Conservation (phyloP, 1,140 invertebrate species). For the Drepana arcuata region DNA sequence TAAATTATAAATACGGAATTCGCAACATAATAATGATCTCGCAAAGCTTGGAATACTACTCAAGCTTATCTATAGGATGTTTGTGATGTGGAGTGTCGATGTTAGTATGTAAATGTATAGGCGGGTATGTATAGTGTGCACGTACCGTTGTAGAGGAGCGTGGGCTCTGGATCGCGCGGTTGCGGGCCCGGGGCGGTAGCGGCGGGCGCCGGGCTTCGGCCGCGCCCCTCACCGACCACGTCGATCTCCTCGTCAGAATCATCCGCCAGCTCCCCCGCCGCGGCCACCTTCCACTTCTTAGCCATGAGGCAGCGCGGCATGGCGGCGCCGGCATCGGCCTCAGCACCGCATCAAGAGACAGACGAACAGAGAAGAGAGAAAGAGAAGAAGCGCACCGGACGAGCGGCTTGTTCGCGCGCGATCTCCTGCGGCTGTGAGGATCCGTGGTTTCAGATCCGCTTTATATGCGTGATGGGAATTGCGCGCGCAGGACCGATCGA, state of each 20-base stretch:
- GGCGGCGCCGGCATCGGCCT: slow-evolving; percentile 69
- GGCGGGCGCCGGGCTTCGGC: slow-evolving; percentile 67
- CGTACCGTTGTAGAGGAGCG: slow-evolving; percentile 68
- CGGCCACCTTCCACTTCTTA: slow-evolving; percentile 91
- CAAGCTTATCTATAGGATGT: too few relatives aligned
- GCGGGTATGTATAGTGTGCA: too few relatives aligned
- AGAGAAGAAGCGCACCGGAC: slow-evolving; percentile 63
- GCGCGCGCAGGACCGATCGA: slow-evolving; percentile 62
- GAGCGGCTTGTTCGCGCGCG: slow-evolving; percentile 67
- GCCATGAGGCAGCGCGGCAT: slow-evolving; percentile 92
- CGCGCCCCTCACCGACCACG: slow-evolving; percentile 76
- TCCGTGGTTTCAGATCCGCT: slow-evolving; percentile 50
- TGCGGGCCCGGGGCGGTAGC: slow-evolving; percentile 62
- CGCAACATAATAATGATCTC: too few relatives aligned
- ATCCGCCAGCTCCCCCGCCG: slow-evolving; percentile 80
- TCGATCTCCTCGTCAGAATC: slow-evolving; percentile 88
- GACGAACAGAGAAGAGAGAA: slow-evolving; percentile 68
- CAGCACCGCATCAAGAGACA: slow-evolving; percentile 62
- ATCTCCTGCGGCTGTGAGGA: slow-evolving; percentile 58
- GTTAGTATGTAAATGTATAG: too few relatives aligned
- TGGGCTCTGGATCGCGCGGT: slow-evolving; percentile 62
- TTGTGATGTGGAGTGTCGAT: too few relatives aligned
- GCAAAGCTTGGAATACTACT: too few relatives aligned
- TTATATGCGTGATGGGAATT: slow-evolving; percentile 49
- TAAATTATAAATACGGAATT: too few relatives aligned